Evolutionary conservation across 2,797 vertebrate genomes (phyloP).

Genomic region (Trachops cirrhosus): DNA sequence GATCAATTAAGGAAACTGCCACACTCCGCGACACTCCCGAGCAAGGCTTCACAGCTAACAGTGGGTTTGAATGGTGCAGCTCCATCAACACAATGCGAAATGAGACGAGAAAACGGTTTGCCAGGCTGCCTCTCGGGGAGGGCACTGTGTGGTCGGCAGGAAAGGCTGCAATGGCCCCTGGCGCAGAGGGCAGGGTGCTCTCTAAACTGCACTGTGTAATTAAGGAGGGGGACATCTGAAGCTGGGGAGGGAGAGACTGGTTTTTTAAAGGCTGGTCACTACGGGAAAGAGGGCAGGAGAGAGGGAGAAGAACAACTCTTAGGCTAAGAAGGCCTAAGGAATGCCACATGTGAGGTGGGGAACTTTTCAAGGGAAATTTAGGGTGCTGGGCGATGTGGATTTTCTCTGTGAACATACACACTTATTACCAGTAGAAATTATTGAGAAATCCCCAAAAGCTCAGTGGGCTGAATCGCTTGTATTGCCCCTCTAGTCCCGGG

Average conservation of each 20-base stretch:
- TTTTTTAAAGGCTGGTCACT: background rate
- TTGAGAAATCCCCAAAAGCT: background rate
- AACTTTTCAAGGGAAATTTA: background rate
- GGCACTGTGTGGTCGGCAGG: rapidly evolving
- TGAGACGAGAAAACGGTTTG: background rate
- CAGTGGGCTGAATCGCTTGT: background rate
- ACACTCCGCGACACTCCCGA: background rate
- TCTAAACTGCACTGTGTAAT: background rate
- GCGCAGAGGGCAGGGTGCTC: background rate
- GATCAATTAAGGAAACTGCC: slow-evolving; percentile 17
- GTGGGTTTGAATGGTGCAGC: background rate
- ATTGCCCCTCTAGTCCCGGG: too few relatives aligned
- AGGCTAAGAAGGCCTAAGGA: background rate
- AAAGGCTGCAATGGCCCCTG: background rate
- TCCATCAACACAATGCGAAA: background rate
- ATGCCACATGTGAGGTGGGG: background rate
- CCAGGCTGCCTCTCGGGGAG: background rate
- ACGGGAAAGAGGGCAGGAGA: background rate
- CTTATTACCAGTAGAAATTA: background rate
- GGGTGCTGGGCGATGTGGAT: background rate
- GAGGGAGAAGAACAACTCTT: rapidly evolving
- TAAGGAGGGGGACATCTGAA: background rate
- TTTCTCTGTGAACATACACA: background rate
- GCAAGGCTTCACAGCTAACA: background rate
- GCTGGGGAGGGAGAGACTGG: background rate